These are phyloP conservation scores for Pogonocichla stellata DNA, from an alignment of 2,113 vertebrate genomes.

Conservation along the genomic window DNA sequence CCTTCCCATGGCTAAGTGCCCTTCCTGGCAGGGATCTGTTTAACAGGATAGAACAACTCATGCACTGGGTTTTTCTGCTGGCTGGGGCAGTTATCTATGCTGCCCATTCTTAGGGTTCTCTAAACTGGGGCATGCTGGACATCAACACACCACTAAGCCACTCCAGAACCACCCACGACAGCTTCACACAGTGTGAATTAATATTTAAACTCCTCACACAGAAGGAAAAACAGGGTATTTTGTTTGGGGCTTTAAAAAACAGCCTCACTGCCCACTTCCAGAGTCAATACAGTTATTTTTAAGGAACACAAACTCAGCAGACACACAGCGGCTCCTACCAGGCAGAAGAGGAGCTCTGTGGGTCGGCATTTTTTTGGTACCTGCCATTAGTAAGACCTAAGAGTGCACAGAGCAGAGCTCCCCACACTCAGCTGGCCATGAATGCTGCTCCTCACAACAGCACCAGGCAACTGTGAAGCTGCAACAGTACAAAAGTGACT, in stretches of 20 bases:
- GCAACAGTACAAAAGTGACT: not conserved
- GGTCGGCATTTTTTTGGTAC: not conserved
- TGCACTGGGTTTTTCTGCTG: not conserved
- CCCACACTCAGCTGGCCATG: not conserved
- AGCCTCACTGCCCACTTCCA: not conserved
- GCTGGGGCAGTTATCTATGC: not conserved
- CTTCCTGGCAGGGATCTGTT: not conserved
- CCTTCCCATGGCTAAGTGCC: not conserved
- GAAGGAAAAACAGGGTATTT: not conserved
- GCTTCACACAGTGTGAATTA: not conserved
- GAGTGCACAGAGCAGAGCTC: not conserved
- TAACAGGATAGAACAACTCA: not conserved
- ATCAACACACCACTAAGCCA: not conserved
- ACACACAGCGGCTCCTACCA: not conserved
- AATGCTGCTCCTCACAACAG: fast-evolving
- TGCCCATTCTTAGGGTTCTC: not conserved
- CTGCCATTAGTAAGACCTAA: not conserved
- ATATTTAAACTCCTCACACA: not conserved
- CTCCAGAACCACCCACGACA: not conserved
- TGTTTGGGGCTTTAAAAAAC: not conserved
- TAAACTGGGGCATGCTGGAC: not conserved
- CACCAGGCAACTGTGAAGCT: not conserved
- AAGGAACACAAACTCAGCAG: not conserved
- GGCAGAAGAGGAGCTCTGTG: not conserved
- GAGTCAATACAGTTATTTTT: not conserved